Evolutionary conservation across 64 coral and sea anemone genomes (phyloP).

Genomic region (Pocillopora verrucosa): DNA sequence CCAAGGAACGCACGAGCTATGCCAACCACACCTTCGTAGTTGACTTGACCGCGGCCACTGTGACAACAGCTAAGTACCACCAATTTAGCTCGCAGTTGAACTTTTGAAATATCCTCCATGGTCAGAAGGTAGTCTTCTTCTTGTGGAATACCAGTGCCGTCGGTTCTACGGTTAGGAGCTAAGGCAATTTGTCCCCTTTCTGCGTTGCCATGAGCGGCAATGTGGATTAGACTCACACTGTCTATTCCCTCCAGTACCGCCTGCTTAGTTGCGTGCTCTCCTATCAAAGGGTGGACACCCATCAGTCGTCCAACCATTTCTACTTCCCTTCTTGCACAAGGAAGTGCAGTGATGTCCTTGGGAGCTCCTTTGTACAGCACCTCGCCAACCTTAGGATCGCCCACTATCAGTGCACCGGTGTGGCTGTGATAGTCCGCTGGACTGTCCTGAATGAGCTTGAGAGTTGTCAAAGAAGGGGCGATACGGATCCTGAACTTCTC

Average conservation of each 20-base stretch:
- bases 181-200: background rate
- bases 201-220: background rate
- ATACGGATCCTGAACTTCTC: background rate
- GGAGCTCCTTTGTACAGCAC: background rate
- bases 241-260: background rate
- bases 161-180: background rate
- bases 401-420: background rate
- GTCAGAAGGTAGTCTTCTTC: background rate
- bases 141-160: background rate
- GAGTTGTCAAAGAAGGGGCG: background rate
- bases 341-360: background rate
- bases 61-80: background rate
- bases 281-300: background rate
- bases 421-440: background rate
- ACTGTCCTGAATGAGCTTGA: background rate
- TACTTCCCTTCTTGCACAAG: background rate
- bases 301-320: background rate
- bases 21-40: background rate
- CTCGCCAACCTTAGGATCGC: background rate
- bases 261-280: background rate
- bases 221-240: background rate
- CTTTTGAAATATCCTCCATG: background rate
- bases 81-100: background rate
- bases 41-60: background rate
- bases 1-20: background rate